Conservation (phyloP, 2,797 vertebrate species). For the Synanceia verrucosa region DNA sequence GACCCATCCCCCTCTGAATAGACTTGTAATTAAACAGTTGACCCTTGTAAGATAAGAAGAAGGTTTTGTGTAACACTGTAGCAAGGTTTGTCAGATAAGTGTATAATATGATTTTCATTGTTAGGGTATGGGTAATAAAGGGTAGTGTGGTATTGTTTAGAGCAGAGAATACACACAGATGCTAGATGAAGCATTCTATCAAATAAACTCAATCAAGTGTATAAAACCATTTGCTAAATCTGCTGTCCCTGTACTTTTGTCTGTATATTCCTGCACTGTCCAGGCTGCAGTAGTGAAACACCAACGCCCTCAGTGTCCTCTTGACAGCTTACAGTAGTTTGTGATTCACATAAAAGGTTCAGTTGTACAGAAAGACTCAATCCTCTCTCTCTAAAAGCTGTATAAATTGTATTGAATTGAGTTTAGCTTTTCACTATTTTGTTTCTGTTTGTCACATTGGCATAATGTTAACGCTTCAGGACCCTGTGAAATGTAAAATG, state of each 20-base stretch:
- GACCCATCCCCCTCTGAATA: conserved; percentile 58
- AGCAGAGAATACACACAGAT: conserved; percentile 72
- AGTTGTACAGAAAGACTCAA: conserved; percentile 60
- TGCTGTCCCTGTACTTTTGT: conserved; percentile 82
- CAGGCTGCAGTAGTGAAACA: conserved; percentile 76
- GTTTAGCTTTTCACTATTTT: conserved; percentile 60
- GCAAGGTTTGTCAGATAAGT: conserved; percentile 77
- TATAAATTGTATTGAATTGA: conserved; percentile 70
- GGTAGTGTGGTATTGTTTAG: conserved; percentile 71
- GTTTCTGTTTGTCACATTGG: conserved; percentile 29
- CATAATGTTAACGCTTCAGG: conserved; percentile 34
- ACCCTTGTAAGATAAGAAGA: conserved; percentile 78
- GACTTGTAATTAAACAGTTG: conserved; percentile 75
- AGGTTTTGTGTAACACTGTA: conserved; percentile 81
- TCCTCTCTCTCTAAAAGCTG: conserved; percentile 61
- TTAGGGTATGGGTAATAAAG: conserved; percentile 62
- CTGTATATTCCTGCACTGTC: conserved; percentile 93
- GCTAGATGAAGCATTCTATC: conserved; percentile 60
- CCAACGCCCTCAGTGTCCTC: conserved; percentile 52
- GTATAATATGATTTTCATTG: conserved; percentile 73
- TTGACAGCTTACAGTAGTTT: conserved; percentile 58
- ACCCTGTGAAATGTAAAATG: conserved; percentile 59
- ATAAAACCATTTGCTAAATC: conserved; percentile 61
- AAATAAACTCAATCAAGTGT: conserved; percentile 63
- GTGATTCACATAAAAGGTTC: conserved; percentile 51